Percentiles rank a stretch among this genome's conserved stretches.
phyloP scores from a whole-genome alignment of 2,888 invertebrate genomes.

The Labia minor region DNA sequence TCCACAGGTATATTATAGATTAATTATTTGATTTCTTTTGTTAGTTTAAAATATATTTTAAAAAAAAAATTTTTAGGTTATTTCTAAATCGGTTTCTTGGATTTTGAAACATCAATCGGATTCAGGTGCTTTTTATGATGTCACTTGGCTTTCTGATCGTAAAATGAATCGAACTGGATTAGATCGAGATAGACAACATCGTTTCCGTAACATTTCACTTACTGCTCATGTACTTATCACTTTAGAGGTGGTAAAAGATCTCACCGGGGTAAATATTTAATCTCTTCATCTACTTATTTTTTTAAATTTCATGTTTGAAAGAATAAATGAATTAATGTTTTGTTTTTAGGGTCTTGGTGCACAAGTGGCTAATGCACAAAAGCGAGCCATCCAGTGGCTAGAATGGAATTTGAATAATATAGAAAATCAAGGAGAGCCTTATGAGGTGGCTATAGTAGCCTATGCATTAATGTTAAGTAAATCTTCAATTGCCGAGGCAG shows the following conservation, averaged over 20 bases:
- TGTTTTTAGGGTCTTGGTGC: slow-evolving; percentile 53
- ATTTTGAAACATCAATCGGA: slow-evolving; percentile 71
- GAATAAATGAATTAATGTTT: slow-evolving; percentile 20
- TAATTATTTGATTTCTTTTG: not conserved
- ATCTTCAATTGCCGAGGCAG: slow-evolving; percentile 75
- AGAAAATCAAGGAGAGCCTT: slow-evolving; percentile 59
- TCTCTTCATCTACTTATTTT: slow-evolving; percentile 17
- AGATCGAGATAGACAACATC: slow-evolving; percentile 41
- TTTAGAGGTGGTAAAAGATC: slow-evolving; percentile 70
- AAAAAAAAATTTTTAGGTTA: slow-evolving; percentile 39
- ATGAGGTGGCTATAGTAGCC: slow-evolving; percentile 78
- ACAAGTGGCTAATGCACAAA: slow-evolving; percentile 62
- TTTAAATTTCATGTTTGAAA: slow-evolving; percentile 20
- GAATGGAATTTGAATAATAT: slow-evolving; percentile 70
- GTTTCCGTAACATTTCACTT: slow-evolving; percentile 70
- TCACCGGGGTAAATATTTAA: slow-evolving; percentile 46
- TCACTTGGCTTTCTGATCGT: slow-evolving; percentile 75
- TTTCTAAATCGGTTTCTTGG: slow-evolving; percentile 77
- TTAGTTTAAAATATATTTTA: slow-evolving; percentile 31
- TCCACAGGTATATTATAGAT: slow-evolving; percentile 47
- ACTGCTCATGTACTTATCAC: slow-evolving; percentile 91
- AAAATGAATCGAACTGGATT: slow-evolving; percentile 66
- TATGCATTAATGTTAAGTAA: slow-evolving; percentile 75
- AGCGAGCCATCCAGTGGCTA: slow-evolving; percentile 65
- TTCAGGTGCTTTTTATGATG: slow-evolving; percentile 82